Evolutionary conservation across 2,888 invertebrate genomes (phyloP).

Genomic region (Lymantria monacha): DNA sequence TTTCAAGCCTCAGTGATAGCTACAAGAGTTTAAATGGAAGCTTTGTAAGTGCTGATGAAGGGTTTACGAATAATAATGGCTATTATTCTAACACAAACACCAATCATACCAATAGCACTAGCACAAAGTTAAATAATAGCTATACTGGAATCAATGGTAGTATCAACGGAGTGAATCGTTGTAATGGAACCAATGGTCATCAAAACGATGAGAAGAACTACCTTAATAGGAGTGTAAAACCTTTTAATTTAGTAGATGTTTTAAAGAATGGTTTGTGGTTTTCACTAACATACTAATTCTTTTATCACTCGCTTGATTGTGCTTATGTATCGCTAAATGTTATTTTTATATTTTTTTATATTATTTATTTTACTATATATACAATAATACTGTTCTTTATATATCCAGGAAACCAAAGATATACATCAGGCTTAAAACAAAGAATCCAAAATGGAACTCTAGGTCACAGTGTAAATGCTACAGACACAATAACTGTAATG

Average conservation of each 20-base stretch:
- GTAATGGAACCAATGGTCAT: constrained; percentile 45
- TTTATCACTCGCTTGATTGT: constrained; percentile 30
- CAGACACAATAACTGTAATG: constrained; percentile 61
- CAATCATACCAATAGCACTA: constrained; percentile 38
- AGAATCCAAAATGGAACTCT: constrained; percentile 83
- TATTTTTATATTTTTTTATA: neutral
- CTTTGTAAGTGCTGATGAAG: constrained; percentile 14
- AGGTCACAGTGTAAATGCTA: constrained; percentile 76
- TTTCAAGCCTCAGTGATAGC: constrained; percentile 4
- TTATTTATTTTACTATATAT: neutral
- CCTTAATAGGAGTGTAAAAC: constrained; percentile 42
- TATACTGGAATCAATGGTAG: constrained; percentile 27
- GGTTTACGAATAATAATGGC: constrained; percentile 21
- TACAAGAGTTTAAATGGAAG: constrained; percentile 10
- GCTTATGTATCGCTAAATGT: constrained; percentile 20
- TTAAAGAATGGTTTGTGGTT: constrained; percentile 74
- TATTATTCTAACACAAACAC: constrained; percentile 21
- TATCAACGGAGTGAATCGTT: constrained; percentile 19
- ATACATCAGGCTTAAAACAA: constrained; percentile 81
- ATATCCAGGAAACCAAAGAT: constrained; percentile 79
- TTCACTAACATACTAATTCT: constrained; percentile 64
- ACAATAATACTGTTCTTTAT: neutral
- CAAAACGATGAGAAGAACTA: constrained; percentile 50
- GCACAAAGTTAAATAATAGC: constrained; percentile 31
- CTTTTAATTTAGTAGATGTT: constrained; percentile 54